These are phyloP conservation scores for Sebastes hubbsi DNA, from an alignment of 2,797 vertebrate genomes.

Conservation along the genomic window DNA sequence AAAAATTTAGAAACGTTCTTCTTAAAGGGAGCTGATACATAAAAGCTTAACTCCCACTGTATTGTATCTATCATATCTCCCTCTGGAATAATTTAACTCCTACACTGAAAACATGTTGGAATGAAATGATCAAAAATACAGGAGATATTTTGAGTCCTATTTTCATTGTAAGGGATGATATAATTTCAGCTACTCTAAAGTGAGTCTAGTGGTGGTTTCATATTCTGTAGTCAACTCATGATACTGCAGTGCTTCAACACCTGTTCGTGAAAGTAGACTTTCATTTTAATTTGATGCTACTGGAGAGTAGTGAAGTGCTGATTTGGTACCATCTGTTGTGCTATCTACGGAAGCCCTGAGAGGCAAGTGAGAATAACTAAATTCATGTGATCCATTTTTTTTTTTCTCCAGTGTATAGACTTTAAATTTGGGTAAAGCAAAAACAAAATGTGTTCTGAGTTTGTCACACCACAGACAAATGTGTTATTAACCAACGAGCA, in stretches of 20 bases:
- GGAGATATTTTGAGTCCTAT: background rate
- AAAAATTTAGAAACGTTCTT: background rate
- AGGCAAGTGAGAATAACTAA: background rate
- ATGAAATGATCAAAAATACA: background rate
- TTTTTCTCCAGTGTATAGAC: background rate
- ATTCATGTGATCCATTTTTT: background rate
- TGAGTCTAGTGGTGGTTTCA: background rate
- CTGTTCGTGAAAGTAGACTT: background rate
- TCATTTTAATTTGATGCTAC: slow-evolving; percentile 22
- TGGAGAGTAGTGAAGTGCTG: background rate
- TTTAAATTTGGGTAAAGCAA: too few relatives aligned
- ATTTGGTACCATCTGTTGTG: slow-evolving; percentile 26
- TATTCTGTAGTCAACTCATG: slow-evolving; percentile 16
- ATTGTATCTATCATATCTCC: background rate
- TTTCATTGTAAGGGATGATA: background rate
- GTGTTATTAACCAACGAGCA: too few relatives aligned
- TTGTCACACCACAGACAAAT: too few relatives aligned
- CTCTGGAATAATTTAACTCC: background rate
- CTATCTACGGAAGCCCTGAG: background rate
- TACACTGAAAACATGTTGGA: background rate
- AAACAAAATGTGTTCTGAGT: too few relatives aligned
- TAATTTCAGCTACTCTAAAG: background rate
- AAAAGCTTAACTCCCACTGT: background rate
- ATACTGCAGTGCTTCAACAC: background rate
- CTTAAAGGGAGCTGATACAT: background rate